A percentile compares a stretch with the other conserved stretches of the same genome.
phyloP scores from a whole-genome alignment of 2,888 invertebrate species.

The Ptilodon capucinus region DNA sequence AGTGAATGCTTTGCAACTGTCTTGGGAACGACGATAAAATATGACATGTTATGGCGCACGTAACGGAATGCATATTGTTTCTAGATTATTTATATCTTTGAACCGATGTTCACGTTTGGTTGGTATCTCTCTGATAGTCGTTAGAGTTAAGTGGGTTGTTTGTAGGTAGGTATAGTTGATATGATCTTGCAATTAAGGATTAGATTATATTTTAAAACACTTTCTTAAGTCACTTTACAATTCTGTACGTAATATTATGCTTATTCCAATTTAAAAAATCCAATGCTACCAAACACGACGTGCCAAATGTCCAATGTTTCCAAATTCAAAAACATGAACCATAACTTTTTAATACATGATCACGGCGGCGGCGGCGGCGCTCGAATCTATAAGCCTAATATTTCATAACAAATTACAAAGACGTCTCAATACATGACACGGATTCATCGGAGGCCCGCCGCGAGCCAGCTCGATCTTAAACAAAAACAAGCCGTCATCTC shows the following conservation, averaged over 20 bases:
- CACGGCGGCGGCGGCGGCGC: conserved; percentile 20
- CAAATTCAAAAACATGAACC: conserved; percentile 23
- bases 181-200: too few relatives aligned
- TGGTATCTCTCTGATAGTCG: too few relatives aligned
- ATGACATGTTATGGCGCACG: conserved; percentile 6
- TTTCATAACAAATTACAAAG: conserved; percentile 67
- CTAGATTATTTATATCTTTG: neutral
- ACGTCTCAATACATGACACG: conserved; percentile 59
- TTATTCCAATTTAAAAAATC: too few relatives aligned
- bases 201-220: too few relatives aligned
- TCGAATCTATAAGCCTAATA: conserved; percentile 51
- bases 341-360: conserved; percentile 28
- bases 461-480: conserved; percentile 39
- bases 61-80: conserved; percentile 11
- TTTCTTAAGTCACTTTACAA: too few relatives aligned
- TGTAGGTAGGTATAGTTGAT: too few relatives aligned
- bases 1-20: conserved; percentile 40
- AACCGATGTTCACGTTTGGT: too few relatives aligned
- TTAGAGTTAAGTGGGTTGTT: too few relatives aligned
- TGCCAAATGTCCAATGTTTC: conserved; percentile 24
- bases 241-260: too few relatives aligned
- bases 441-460: conserved; percentile 46
- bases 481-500: conserved; percentile 62
- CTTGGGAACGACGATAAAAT: conserved; percentile 18
- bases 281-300: neutral